phyloP scores from a whole-genome alignment of 1,140 invertebrate genomes.

The Ostrea edulis region DNA sequence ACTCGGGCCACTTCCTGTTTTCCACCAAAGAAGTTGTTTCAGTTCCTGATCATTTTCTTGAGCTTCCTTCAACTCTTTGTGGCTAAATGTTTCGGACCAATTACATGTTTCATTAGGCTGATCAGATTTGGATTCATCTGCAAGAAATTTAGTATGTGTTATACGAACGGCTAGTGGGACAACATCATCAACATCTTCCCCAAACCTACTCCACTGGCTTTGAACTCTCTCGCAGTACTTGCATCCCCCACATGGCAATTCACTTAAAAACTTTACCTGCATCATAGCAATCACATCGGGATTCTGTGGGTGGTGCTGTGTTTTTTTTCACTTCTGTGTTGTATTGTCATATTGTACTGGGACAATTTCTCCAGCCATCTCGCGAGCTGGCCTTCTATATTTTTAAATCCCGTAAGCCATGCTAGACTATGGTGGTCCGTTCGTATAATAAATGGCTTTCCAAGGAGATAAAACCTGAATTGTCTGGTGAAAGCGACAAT shows the following conservation, averaged over 20 bases:
- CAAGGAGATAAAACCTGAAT: too few species aligned
- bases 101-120: not conserved
- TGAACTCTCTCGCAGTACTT: constrained; percentile 26
- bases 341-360: constrained; percentile 18
- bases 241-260: constrained; percentile 44
- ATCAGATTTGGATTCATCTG: too few species aligned
- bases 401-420: too few species aligned
- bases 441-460: too few species aligned
- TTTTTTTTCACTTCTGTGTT: constrained; percentile 9
- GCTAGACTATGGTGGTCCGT: too few species aligned
- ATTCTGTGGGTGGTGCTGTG: not conserved
- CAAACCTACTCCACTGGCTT: constrained; percentile 34
- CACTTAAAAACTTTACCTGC: not conserved
- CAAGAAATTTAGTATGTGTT: too few species aligned
- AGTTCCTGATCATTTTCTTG: not conserved
- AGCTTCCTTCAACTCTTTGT: too few species aligned
- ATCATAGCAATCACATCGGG: constrained; percentile 4
- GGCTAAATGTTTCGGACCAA: too few species aligned
- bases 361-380: not conserved
- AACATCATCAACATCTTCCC: constrained; percentile 47
- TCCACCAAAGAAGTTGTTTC: not conserved
- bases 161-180: constrained; percentile 10
- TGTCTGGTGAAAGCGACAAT: constrained; percentile 50
- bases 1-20: not conserved
- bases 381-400: too few species aligned